Evolutionary conservation across 2,797 vertebrate genomes (phyloP).

Genomic region (Ambastaia sidthimunki): DNA sequence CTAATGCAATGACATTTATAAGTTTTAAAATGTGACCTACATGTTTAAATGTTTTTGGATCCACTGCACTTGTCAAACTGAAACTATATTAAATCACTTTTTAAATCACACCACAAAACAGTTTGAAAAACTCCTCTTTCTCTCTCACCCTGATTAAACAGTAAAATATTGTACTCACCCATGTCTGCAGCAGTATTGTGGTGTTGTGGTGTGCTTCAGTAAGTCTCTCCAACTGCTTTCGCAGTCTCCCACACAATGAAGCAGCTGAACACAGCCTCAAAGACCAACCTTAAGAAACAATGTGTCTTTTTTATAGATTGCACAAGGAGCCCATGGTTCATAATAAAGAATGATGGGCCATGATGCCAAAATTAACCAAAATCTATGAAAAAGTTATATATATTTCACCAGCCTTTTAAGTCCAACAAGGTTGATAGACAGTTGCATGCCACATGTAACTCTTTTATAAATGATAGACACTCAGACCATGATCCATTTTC

Average conservation of each 20-base stretch:
- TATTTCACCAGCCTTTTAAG: background rate
- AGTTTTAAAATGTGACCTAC: no score
- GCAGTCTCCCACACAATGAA: conserved; percentile 74
- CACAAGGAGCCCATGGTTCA: conserved; percentile 53
- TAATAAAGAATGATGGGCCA: conserved; percentile 75
- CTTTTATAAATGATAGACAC: no score
- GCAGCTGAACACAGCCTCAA: conserved; percentile 67
- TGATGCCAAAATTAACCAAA: conserved; percentile 12
- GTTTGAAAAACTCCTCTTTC: no score
- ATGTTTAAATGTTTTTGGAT: no score
- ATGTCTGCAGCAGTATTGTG: conserved; percentile 68
- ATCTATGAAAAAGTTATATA: background rate
- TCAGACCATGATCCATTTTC: no score
- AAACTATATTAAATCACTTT: background rate
- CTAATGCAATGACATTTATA: no score
- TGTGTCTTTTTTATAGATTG: conserved; percentile 72
- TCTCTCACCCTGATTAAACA: background rate
- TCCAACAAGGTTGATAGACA: no score
- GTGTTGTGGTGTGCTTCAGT: conserved; percentile 58
- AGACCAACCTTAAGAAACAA: conserved; percentile 80
- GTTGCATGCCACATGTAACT: no score
- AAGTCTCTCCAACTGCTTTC: conserved; percentile 1
- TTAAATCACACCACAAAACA: no score
- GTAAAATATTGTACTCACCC: conserved; percentile 72
- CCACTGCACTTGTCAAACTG: no score